phyloP scores from a whole-genome alignment of 1,140 invertebrate genomes.

The Atta colombica region DNA sequence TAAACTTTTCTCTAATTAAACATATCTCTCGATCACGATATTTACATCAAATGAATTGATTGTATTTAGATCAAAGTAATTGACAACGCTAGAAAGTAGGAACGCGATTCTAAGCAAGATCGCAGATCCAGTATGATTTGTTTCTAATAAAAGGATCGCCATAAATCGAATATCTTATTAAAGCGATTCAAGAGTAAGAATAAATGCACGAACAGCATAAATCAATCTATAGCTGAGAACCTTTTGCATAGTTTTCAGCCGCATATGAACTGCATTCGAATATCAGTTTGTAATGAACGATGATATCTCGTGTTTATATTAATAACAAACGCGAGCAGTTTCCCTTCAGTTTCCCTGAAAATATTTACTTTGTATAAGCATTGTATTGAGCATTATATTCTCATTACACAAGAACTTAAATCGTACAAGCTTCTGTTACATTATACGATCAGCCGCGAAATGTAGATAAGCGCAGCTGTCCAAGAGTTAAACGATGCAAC shows the following conservation, averaged over 20 bases:
- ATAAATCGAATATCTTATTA: conserved; percentile 27
- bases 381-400: conserved; percentile 9
- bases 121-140: conserved; percentile 1
- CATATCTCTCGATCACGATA: neutral
- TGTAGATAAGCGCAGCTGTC: neutral
- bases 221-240: neutral
- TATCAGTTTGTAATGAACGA: neutral
- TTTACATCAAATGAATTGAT: too few relatives aligned
- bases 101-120: conserved; percentile 5
- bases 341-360: neutral
- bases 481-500: conserved; percentile 24
- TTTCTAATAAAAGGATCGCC: conserved; percentile 9
- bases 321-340: conserved; percentile 1
- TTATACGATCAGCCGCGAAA: conserved; percentile 6
- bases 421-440: neutral
- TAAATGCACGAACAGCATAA: conserved; percentile 32
- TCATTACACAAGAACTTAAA: neutral
- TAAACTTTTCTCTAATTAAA: conserved; percentile 35
- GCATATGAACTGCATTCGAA: neutral
- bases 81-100: conserved; percentile 8
- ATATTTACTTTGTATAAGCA: conserved; percentile 15
- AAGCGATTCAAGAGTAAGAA: conserved; percentile 4
- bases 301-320: neutral
- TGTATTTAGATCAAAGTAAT: neutral
- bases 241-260: neutral